These are phyloP conservation scores for Sialia sialis DNA, from an alignment of 2,113 vertebrate genomes.

Conservation along the genomic window DNA sequence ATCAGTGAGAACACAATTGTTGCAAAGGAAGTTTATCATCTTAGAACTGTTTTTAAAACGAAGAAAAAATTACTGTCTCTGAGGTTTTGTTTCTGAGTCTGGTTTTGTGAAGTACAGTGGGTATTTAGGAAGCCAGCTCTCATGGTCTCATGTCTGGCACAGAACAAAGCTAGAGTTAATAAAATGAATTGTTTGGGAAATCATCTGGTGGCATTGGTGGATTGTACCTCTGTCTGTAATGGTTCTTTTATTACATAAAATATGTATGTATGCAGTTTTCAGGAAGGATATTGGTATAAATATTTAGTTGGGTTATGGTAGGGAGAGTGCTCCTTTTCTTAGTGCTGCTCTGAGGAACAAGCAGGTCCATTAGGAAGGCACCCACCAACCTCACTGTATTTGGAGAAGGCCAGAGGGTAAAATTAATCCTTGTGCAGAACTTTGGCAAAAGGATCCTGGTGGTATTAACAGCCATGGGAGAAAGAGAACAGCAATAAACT, in stretches of 20 bases:
- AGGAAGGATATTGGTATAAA: not conserved
- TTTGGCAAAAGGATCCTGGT: not conserved
- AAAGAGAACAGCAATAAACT: not conserved
- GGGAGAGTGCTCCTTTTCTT: not conserved
- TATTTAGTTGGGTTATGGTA: not conserved
- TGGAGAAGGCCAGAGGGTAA: not conserved
- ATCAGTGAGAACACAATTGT: not conserved
- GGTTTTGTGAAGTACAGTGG: accelerated
- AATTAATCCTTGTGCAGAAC: not conserved
- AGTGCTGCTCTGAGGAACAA: not conserved
- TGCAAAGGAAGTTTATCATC: not conserved
- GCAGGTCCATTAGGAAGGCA: not conserved
- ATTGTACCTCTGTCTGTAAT: not conserved
- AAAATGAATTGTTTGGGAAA: not conserved
- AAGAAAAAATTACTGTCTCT: not conserved
- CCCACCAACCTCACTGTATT: accelerated
- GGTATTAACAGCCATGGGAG: not conserved
- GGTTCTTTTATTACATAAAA: not conserved
- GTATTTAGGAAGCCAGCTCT: not conserved
- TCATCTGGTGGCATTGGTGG: not conserved
- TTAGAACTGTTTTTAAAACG: not conserved
- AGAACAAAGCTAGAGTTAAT: not conserved
- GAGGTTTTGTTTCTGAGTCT: not conserved
- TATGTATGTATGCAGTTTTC: not conserved
- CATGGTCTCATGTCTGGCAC: not conserved